phyloP scores from a whole-genome alignment of 1,140 invertebrate genomes.

The Drosophila parvula region DNA sequence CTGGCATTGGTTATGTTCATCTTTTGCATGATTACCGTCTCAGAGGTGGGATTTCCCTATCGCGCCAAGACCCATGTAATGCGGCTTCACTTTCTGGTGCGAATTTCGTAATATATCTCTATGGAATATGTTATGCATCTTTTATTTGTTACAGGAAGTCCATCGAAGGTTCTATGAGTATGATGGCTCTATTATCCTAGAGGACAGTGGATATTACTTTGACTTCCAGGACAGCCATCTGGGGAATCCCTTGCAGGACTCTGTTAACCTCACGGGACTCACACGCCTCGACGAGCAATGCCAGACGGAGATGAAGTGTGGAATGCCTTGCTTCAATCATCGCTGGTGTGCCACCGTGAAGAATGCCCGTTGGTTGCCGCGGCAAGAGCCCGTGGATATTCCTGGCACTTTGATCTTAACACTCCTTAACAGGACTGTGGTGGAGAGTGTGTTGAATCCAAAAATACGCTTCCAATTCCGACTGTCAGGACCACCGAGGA shows the following conservation, averaged over 20 bases:
- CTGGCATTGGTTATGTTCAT: conserved; percentile 84
- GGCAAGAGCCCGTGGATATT: conserved; percentile 38
- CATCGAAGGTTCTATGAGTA: conserved; percentile 86
- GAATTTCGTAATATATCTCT: conserved; percentile 9
- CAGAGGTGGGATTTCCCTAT: conserved; percentile 91
- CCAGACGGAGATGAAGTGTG: conserved; percentile 88
- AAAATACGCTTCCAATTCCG: conserved; percentile 42
- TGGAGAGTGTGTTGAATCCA: not conserved
- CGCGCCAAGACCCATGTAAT: conserved; percentile 88
- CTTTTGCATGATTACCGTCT: conserved; percentile 87
- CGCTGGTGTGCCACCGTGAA: conserved; percentile 51
- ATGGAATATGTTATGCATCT: not conserved
- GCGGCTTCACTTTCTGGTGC: conserved; percentile 88
- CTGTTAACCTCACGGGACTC: conserved; percentile 84
- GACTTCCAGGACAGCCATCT: conserved; percentile 89
- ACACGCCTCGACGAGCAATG: conserved; percentile 86
- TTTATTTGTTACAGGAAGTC: conserved; percentile 85
- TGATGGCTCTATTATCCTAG: conserved; percentile 85
- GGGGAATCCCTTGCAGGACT: conserved; percentile 85
- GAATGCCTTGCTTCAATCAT: conserved; percentile 89
- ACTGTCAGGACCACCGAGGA: conserved; percentile 87
- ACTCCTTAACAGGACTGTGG: conserved; percentile 45
- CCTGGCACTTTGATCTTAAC: conserved; percentile 42
- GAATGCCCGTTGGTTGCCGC: conserved; percentile 56
- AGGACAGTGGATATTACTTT: conserved; percentile 89